Conservation (phyloP, 2,113 vertebrate species). For the Psittacus erithacus region DNA sequence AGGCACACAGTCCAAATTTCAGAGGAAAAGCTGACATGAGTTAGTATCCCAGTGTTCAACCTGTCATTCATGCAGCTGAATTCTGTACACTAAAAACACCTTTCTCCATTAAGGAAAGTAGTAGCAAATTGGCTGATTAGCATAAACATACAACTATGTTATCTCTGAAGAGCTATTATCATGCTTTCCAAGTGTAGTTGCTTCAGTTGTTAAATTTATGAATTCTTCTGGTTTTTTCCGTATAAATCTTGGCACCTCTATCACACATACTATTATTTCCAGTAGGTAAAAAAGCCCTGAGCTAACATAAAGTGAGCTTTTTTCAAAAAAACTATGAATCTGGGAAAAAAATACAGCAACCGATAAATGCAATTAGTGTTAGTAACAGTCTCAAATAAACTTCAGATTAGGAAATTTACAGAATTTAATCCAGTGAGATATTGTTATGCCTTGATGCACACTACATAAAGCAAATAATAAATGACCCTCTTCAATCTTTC, state of each 20-base stretch:
- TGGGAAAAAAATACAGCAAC: neutral
- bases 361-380: constrained; percentile 58
- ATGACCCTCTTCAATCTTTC: constrained; percentile 46
- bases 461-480: constrained; percentile 67
- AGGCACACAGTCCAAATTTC: neutral
- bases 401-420: constrained; percentile 63
- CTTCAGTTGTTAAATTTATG: constrained; percentile 54
- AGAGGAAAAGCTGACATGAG: neutral
- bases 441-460: constrained; percentile 64
- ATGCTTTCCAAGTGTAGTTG: constrained; percentile 46
- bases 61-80: constrained; percentile 35
- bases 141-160: constrained; percentile 49
- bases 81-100: constrained; percentile 13
- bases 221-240: constrained; percentile 43
- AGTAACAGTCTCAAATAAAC: constrained; percentile 61
- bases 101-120: constrained; percentile 59
- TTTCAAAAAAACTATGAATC: constrained; percentile 65
- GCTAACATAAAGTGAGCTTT: constrained; percentile 69
- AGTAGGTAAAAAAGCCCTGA: constrained; percentile 54
- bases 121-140: constrained; percentile 62
- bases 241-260: constrained; percentile 62
- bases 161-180: constrained; percentile 56
- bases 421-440: constrained; percentile 67
- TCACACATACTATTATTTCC: constrained; percentile 57
- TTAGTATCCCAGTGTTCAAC: constrained; percentile 24